Conservation (phyloP, 2,113 vertebrate species). For the Bos javanicus region DNA sequence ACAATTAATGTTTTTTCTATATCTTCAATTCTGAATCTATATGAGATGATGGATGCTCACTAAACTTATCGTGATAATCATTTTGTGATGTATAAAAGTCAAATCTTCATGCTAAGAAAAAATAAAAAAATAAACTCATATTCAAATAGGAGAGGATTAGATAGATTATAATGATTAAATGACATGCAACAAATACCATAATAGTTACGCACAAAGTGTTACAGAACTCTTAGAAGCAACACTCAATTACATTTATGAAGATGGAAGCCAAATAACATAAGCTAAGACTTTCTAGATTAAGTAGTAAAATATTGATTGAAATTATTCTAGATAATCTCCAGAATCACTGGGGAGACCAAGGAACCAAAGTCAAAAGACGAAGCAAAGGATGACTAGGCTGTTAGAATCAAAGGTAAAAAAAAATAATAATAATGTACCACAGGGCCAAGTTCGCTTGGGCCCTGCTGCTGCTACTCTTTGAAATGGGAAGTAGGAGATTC, state of each 20-base stretch:
- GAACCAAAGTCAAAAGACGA: not conserved
- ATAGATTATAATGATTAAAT: not conserved
- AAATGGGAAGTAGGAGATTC: not conserved
- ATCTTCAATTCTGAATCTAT: not conserved
- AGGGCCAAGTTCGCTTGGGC: not conserved
- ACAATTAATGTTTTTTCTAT: not conserved
- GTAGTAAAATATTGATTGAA: not conserved
- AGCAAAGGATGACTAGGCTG: not conserved
- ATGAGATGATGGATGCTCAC: not conserved
- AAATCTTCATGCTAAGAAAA: not conserved
- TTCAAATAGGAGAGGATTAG: not conserved
- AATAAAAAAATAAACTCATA: not conserved
- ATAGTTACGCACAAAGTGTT: not conserved
- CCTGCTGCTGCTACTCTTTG: not conserved
- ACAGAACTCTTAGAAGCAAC: not conserved
- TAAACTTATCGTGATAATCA: not conserved
- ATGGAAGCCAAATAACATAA: not conserved
- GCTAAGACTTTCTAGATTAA: not conserved
- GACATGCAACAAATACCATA: not conserved
- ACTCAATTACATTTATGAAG: not conserved
- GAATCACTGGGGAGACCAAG: not conserved
- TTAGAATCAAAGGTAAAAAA: not conserved
- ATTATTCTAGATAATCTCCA: not conserved
- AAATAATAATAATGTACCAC: not conserved
- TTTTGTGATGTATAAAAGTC: not conserved